phyloP scores from a whole-genome alignment of 2,888 invertebrate genomes.

The Metellina segmentata region DNA sequence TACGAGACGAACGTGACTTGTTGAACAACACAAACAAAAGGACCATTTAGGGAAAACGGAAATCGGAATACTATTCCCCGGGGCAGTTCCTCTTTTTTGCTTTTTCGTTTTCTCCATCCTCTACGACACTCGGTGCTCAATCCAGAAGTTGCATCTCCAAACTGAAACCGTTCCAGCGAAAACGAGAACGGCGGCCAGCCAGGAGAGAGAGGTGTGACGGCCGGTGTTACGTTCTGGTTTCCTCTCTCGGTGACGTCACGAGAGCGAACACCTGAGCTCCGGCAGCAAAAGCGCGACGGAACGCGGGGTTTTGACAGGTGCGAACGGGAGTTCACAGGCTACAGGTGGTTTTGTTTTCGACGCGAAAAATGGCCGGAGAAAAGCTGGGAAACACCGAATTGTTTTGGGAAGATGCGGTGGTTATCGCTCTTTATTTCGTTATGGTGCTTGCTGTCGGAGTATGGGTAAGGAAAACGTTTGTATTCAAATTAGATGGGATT shows the following conservation, averaged over 20 bases:
- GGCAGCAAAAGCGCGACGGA: background rate
- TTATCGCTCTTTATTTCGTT: slow-evolving; percentile 80
- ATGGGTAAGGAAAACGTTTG: slow-evolving; percentile 79
- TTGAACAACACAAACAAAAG: background rate
- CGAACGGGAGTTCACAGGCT: background rate
- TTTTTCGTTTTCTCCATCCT: background rate
- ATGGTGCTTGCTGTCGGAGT: slow-evolving; percentile 80
- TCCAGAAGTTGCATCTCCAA: background rate
- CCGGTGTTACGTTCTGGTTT: too few species aligned
- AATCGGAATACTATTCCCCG: background rate
- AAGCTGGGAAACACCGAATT: slow-evolving; percentile 70
- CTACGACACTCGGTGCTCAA: background rate
- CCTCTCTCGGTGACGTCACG: background rate
- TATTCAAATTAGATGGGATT: background rate
- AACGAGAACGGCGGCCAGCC: too few species aligned
- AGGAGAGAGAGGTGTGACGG: too few species aligned
- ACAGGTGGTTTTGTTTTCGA: background rate
- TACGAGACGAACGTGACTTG: background rate
- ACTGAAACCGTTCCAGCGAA: background rate
- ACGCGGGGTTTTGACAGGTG: background rate
- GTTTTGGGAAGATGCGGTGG: slow-evolving; percentile 79
- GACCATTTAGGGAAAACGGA: background rate
- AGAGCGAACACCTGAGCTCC: background rate
- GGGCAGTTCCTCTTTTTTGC: background rate
- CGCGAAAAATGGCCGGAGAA: slow-evolving; percentile 39